Evolutionary conservation across 2,888 invertebrate species (phyloP).

Genomic region (Congeria kusceri): DNA sequence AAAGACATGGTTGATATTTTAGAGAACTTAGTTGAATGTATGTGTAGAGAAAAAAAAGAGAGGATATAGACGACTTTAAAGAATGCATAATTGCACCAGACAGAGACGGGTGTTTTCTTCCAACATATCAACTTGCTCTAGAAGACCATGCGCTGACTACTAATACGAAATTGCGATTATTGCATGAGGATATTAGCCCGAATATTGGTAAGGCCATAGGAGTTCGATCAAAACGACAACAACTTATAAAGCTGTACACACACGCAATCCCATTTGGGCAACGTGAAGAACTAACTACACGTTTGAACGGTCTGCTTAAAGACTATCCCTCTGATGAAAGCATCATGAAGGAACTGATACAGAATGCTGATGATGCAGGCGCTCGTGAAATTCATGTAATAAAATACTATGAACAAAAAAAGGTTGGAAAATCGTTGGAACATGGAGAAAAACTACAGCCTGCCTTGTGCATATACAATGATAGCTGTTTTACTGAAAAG

Average conservation of each 20-base stretch:
- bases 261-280: slow-evolving; percentile 79
- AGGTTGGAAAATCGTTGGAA: slow-evolving; percentile 12
- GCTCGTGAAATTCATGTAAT: slow-evolving; percentile 79
- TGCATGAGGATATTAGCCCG: slow-evolving; percentile 69
- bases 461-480: slow-evolving; percentile 76
- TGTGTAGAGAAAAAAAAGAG: neutral
- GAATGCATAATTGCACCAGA: slow-evolving; percentile 70
- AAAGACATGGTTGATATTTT: neutral
- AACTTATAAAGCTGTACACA: neutral
- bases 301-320: slow-evolving; percentile 76
- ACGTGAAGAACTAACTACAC: slow-evolving; percentile 76
- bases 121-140: slow-evolving; percentile 68
- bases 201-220: slow-evolving; percentile 65
- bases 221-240: slow-evolving; percentile 55
- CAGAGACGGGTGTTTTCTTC: slow-evolving; percentile 56
- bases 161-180: slow-evolving; percentile 53
- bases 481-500: slow-evolving; percentile 77
- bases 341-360: slow-evolving; percentile 82
- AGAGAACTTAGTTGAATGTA: neutral
- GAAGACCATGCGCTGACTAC: slow-evolving; percentile 71
- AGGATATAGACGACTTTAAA: neutral
- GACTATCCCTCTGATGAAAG: slow-evolving; percentile 81
- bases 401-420: slow-evolving; percentile 31
- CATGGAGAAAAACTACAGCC: slow-evolving; percentile 15
- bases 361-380: slow-evolving; percentile 82